Evolutionary conservation across 2,113 vertebrate genomes (phyloP).

Genomic region (Coregonus clupeaformis): DNA sequence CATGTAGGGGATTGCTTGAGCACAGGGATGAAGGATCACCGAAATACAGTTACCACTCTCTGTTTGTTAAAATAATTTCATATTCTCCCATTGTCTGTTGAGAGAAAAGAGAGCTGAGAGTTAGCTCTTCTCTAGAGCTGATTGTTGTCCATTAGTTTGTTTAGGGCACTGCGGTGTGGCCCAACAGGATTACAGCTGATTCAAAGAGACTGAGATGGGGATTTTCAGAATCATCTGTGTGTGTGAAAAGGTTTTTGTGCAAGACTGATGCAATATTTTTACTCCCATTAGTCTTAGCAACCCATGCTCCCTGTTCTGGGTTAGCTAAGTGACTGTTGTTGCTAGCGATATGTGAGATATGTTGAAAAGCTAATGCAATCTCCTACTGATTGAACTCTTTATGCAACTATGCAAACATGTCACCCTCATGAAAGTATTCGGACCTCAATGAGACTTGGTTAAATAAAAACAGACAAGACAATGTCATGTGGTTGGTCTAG

Average conservation of each 20-base stretch:
- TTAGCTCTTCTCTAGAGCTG: conserved; percentile 53
- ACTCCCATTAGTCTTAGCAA: conserved; percentile 19
- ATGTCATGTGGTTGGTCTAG: too few relatives aligned
- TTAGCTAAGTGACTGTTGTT: conserved; percentile 66
- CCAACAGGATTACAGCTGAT: conserved; percentile 67
- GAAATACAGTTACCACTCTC: conserved; percentile 48
- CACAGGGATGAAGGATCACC: conserved; percentile 50
- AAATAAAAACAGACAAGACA: too few relatives aligned
- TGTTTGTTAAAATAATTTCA: conserved; percentile 36
- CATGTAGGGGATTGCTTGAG: conserved; percentile 1
- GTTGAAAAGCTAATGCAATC: too few relatives aligned
- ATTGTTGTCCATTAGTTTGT: conserved; percentile 70
- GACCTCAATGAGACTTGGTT: too few relatives aligned
- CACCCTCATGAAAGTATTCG: too few relatives aligned
- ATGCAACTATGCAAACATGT: conserved; percentile 48
- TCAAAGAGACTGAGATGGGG: conserved; percentile 54
- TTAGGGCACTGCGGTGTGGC: conserved; percentile 62
- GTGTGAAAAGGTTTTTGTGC: conserved; percentile 20
- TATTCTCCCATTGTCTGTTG: conserved; percentile 60
- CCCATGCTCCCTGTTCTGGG: conserved; percentile 28
- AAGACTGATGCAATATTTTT: conserved; percentile 48
- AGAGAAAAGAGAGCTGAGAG: conserved; percentile 52
- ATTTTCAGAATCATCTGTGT: conserved; percentile 44
- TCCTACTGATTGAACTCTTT: too few relatives aligned
- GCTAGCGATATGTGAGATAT: conserved; percentile 24